Conservation (phyloP, 2,888 invertebrate genomes). For the Brenthis hecate region DNA sequence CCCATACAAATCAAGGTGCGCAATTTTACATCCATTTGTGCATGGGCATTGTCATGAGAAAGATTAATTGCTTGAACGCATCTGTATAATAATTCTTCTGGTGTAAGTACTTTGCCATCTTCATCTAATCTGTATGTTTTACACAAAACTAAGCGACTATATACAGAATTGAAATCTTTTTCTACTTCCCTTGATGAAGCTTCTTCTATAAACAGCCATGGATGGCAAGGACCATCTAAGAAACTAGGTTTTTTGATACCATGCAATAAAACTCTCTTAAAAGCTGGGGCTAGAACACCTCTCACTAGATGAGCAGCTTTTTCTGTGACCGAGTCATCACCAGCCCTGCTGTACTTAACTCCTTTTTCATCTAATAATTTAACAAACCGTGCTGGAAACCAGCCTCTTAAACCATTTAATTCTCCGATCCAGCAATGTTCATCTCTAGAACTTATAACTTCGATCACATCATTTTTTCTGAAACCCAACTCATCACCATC, state of each 20-base stretch:
- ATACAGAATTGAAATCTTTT: conserved; percentile 98
- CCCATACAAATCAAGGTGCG: conserved; percentile 97
- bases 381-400: conserved; percentile 99
- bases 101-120: conserved; percentile 99
- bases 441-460: conserved; percentile 97
- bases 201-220: conserved; percentile 99
- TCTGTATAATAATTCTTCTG: conserved; percentile 96
- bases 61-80: conserved; percentile 98
- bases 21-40: conserved; percentile 99
- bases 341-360: conserved; percentile 91
- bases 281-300: conserved; percentile 95
- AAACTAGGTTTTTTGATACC: conserved; percentile 96
- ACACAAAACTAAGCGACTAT: conserved; percentile 97
- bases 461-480: conserved; percentile 98
- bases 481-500: conserved; percentile 99
- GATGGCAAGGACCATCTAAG: conserved; percentile 96
- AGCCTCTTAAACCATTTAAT: conserved; percentile 95
- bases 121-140: conserved; percentile 99
- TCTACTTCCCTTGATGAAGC: conserved; percentile 98
- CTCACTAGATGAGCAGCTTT: conserved; percentile 97
- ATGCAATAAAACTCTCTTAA: conserved; percentile 96
- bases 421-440: conserved; percentile 99
- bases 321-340: conserved; percentile 98
- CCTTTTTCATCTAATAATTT: conserved; percentile 94
- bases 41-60: conserved; percentile 97